phyloP scores from a whole-genome alignment of 2,888 invertebrate species.

The Platypus cylindrus region DNA sequence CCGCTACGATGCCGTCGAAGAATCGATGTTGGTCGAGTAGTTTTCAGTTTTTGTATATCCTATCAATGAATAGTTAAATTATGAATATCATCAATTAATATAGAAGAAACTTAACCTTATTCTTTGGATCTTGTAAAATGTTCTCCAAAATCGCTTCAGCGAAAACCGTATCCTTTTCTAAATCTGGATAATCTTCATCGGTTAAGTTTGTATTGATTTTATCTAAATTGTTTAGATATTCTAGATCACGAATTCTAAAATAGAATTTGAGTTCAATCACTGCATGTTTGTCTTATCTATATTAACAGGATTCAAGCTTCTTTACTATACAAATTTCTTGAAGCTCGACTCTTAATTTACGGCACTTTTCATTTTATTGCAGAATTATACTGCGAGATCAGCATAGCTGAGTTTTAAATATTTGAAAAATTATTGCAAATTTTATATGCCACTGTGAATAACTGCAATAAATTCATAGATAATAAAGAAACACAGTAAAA shows the following conservation, averaged over 20 bases:
- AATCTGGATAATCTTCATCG: slow-evolving; percentile 40
- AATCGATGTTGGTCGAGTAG: slow-evolving; percentile 38
- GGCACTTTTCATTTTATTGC: no score
- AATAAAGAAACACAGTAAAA: no score
- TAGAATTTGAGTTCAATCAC: neutral
- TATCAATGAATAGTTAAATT: slow-evolving; percentile 3
- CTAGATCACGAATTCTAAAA: slow-evolving; percentile 52
- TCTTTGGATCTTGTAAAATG: slow-evolving; percentile 38
- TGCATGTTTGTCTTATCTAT: no score
- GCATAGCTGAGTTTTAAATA: no score
- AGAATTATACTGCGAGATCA: no score
- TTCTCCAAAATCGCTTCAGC: slow-evolving; percentile 51
- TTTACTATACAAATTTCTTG: no score
- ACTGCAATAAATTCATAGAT: no score
- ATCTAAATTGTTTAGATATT: slow-evolving; percentile 54
- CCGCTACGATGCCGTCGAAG: slow-evolving; percentile 44
- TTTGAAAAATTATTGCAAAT: no score
- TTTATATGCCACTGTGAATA: no score
- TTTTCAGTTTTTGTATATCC: slow-evolving; percentile 10
- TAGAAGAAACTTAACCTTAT: slow-evolving; percentile 9
- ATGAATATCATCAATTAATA: no score
- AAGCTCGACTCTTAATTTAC: no score
- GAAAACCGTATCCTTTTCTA: slow-evolving; percentile 50
- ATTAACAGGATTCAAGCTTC: no score
- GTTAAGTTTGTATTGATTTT: slow-evolving; percentile 35